Conservation (phyloP, 2,113 vertebrate genomes). For the Rhipidura dahli region DNA sequence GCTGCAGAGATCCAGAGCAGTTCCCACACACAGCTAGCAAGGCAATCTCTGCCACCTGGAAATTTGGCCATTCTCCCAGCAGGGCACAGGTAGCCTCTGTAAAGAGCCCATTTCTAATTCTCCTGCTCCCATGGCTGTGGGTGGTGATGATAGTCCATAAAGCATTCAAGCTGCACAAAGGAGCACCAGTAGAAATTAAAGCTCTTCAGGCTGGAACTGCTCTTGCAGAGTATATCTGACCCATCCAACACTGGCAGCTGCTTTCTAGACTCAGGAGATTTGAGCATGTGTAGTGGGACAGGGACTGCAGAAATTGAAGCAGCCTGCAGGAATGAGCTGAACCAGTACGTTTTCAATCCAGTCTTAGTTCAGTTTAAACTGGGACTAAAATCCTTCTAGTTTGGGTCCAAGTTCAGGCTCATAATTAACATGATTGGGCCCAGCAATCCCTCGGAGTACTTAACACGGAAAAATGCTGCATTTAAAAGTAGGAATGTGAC, state of each 20-base stretch:
- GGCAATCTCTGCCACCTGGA: not conserved
- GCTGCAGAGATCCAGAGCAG: not conserved
- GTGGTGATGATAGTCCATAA: not conserved
- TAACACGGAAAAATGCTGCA: not conserved
- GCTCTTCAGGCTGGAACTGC: not conserved
- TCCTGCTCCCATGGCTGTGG: not conserved
- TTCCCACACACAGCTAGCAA: not conserved
- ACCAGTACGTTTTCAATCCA: not conserved
- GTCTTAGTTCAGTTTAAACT: not conserved
- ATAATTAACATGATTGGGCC: not conserved
- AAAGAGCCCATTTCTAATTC: not conserved
- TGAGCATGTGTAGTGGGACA: not conserved
- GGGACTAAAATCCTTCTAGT: not conserved
- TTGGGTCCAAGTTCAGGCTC: not conserved
- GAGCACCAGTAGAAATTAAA: not conserved
- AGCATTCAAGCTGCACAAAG: not conserved
- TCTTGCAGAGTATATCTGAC: not conserved
- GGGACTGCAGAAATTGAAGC: conserved; percentile 22
- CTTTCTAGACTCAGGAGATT: conserved; percentile 1
- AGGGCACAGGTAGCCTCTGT: not conserved
- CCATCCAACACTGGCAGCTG: not conserved
- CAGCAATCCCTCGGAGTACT: not conserved
- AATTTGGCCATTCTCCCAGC: not conserved
- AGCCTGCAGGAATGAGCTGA: not conserved
- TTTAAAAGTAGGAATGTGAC: not conserved